Conservation (phyloP, 2,113 vertebrate species). For the Rostratula benghalensis region DNA sequence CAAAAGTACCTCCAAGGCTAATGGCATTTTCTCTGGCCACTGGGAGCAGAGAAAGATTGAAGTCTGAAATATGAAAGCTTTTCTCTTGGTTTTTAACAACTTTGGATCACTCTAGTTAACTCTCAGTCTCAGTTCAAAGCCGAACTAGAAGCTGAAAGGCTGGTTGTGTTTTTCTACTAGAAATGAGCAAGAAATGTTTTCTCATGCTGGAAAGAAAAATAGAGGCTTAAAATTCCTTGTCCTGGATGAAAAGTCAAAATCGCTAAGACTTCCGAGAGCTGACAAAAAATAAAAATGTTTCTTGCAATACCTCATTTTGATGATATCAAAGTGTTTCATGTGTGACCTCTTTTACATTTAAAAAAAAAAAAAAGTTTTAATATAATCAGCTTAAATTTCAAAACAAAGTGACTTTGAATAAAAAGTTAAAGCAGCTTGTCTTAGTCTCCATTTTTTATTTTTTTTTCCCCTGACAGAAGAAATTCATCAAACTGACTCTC, state of each 20-base stretch:
- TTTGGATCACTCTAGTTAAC: conserved; percentile 51
- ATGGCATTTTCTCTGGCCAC: conserved; percentile 37
- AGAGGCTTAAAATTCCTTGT: conserved; percentile 29
- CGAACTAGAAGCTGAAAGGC: background rate
- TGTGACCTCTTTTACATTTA: conserved; percentile 50
- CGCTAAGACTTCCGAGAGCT: background rate
- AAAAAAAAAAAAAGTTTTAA: background rate
- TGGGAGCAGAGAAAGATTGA: conserved; percentile 53
- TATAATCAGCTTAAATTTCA: conserved; percentile 49
- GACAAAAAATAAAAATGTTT: background rate
- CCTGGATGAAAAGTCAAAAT: conserved; percentile 35
- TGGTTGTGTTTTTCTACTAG: background rate
- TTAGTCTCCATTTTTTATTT: background rate
- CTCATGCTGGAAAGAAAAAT: background rate
- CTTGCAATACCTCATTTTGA: conserved; percentile 16
- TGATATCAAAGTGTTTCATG: conserved; percentile 55
- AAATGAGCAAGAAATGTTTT: background rate
- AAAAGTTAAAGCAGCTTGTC: conserved; percentile 3
- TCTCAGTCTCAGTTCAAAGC: conserved; percentile 44
- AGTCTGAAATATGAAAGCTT: conserved; percentile 53
- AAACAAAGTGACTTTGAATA: conserved; percentile 43
- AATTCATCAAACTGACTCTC: background rate
- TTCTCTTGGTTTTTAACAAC: conserved; percentile 43
- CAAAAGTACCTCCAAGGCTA: conserved; percentile 40
- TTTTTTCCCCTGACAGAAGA: background rate